Base-by-base conservation (phyloP, 1,140 invertebrate species). In the Drosophila parabipectinata region DNA sequence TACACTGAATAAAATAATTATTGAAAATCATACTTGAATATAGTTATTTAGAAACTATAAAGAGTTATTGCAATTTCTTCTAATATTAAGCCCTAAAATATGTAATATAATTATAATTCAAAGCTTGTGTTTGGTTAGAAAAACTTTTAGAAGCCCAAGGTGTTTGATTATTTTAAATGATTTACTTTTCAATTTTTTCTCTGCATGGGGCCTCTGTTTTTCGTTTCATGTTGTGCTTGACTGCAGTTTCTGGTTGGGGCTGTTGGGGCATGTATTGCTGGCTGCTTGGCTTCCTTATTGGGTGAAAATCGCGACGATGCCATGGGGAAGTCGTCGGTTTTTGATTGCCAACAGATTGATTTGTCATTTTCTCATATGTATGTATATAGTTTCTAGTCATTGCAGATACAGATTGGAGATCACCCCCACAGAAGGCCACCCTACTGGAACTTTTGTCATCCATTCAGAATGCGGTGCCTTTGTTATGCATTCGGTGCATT, bases 301-400 rank as follows among this genome's bases (percentile, higher is more conserved):
- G 83, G 83, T 88, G 83, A 89, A 88, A 88, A 84, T 88, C 78
- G 71, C 58, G 44, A 53, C 62, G 50, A 59, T 52, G 57, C 52
- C 67, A 69, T 59, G 67, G 75, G 83, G 72, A 88, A 87, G 79
- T 87, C 47, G 79, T 87, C 47, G 47, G 56, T 64, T 77, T 87
- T 69, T 87, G 83, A 87, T 88, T 87, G 75, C 79, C 72, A 75
- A 34, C 75, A 78, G 84, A 87, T 87, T 87, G 83, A 87, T 87
- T 87, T 87, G 84, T 87, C 84, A 82, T 88, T 79, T 63, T 18
- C 26, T 34, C 10, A 8, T 15, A n/a, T n/a, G n/a, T n/a, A n/a
- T n/a, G n/a, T n/a, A 6, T 32, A 32, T 10, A 37, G 3, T 37
- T 1, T 37, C 12, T 0, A 4, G 10, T 12, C 9, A 10, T 15